Percentiles rank a stretch among this genome's conserved stretches.
Evolutionary conservation across 2,113 vertebrate species (phyloP).

Genomic region (Colius striatus): DNA sequence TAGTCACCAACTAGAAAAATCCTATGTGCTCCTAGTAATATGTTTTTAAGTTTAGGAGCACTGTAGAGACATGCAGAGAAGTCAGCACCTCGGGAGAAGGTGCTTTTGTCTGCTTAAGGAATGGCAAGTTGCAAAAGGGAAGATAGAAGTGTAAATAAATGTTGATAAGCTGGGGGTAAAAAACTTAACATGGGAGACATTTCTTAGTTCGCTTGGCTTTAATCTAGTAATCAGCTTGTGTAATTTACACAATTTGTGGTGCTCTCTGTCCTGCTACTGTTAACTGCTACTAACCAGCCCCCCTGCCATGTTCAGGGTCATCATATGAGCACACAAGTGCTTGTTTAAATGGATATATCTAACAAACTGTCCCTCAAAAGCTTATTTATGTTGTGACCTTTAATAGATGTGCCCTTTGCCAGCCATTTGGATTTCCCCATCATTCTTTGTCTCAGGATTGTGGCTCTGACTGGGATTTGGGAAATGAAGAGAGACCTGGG

Average conservation of each 20-base stretch:
- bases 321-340: neutral
- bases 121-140: neutral
- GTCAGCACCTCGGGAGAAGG: neutral
- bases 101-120: neutral
- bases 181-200: neutral
- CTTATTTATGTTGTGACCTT: neutral
- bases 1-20: neutral
- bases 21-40: neutral
- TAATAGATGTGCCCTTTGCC: neutral
- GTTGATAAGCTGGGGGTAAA: neutral
- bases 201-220: neutral
- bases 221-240: neutral
- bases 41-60: neutral
- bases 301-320: neutral
- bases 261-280: neutral
- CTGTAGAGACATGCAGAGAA: neutral
- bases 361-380: neutral
- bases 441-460: neutral
- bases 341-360: neutral
- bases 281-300: neutral
- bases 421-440: constrained; percentile 20
- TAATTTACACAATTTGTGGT: neutral
- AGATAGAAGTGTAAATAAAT: neutral
- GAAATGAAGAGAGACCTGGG: neutral
- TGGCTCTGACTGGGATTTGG: neutral